Evolutionary conservation across 2,113 vertebrate species (phyloP), one percentile per base, ranked within the genome.

Genomic region (Macaca mulatta): DNA sequence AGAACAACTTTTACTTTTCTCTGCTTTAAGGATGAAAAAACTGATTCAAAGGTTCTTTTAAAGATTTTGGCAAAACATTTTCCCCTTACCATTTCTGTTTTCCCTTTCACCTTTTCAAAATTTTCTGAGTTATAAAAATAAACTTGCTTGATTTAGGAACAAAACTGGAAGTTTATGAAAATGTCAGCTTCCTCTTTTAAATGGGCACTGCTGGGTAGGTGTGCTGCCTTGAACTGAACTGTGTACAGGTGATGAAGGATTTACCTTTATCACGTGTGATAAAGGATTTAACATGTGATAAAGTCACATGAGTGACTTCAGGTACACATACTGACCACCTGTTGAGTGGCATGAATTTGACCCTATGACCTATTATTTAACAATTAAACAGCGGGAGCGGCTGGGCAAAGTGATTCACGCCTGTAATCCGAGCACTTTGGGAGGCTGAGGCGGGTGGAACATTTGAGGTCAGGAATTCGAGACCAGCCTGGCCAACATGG

Each of bases 31-130:
- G 40, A 87, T 48, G 40, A 90, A 96, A 94, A 96, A 75, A 94
- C 3, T 14, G 48, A 75, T 61, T 95, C 77, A 90, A 70, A 94
- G 18, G 3, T 84, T 96, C 48, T 96, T 86, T 93, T 86, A 88
- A 78, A 86, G 70, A 93, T 91, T 95, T 94, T 91, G 70, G 85
- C 61, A 96, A 95, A 96, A 83, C 50, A 93, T 64, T 89, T 96
- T 79, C 35, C 43, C 35, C 57, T 75, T 43, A 72, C 67, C 45
- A 84, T 80, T 89, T 97, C 64, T 97, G 77, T 93, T 96, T 94
- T 96, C 77, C 38, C 40, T 97, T 93, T 85, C 70, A 75, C 72
- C 23, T 95, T 94, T 95, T 83, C 57, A 88, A 43, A 89, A 96
- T 96, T 96, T 94, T 86, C 82, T 82, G n/a, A 80, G 78, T 80